Evolutionary conservation across 2,113 vertebrate species (phyloP), one percentile per base, ranked within the genome.

Genomic region (Hyla sarda): DNA sequence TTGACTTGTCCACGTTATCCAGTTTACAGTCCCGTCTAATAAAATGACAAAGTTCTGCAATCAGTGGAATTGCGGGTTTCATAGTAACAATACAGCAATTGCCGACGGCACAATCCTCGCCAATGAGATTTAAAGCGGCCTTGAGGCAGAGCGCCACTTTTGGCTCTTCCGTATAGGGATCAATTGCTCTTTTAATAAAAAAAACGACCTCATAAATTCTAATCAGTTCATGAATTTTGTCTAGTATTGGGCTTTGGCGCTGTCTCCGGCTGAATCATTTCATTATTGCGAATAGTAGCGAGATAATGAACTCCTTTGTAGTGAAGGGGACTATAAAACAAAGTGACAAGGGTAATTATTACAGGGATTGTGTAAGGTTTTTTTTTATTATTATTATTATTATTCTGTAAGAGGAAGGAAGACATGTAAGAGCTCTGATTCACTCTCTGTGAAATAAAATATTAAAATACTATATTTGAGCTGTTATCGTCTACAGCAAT

Each of bases 281-380:
- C 73, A 78, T 50, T 85, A 60, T 52, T 47, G 17, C 25, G 23
- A 50, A 65, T 48, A 6, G 73, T 34, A 34, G 37, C 37, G 47
- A 30, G 73, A 77, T 85, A 85, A 78, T 85, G 21, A 85, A 78
- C 56, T 67, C 73, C 73, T 85, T 67, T 85, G 41, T 67, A 77
- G 32, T 77, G 73, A 41, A 52, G 16, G 48, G 30, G 11, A 65
- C 56, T 62, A 65, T 50, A 85, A 60, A 65, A 47, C 37, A 75
- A 65, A 76, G 30, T 84, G 82, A 75, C 74, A 47, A 30, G 80
- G 37, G 8, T 65, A 65, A 84, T 76, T 76, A 84, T 76, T 25
- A 30, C 25, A 32, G n/a, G 34, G 56, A 34, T 62, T 47, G 75
- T 30, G 48, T 48, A 30, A 69, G 65, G 65, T 34, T 69, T 69